Percentiles rank a stretch among this genome's conserved stretches.
phyloP scores from a whole-genome alignment of 2,888 invertebrate genomes.

The Thereva nobilitata region DNA sequence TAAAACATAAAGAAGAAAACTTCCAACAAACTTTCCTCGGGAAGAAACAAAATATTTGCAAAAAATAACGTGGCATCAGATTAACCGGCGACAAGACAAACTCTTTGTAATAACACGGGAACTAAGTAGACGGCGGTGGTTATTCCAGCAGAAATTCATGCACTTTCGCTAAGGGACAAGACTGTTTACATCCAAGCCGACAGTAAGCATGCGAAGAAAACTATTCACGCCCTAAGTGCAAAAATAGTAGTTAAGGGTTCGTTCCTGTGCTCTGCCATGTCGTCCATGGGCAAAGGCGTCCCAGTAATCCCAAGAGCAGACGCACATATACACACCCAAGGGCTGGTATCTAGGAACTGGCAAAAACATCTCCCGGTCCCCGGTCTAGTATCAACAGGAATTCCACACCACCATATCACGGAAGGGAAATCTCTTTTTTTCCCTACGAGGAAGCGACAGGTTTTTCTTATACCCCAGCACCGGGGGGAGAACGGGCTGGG shows the following conservation, averaged over 20 bases:
- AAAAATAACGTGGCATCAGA: no score
- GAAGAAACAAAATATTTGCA: no score
- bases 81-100: no score
- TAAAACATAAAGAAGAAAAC: no score
- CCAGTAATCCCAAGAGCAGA: conserved; percentile 16
- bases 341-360: conserved; percentile 10
- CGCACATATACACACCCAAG: background rate
- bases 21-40: no score
- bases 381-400: conserved; percentile 35
- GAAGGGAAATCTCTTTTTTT: conserved; percentile 26
- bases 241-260: conserved; percentile 21
- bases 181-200: conserved; percentile 2
- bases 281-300: conserved; percentile 12
- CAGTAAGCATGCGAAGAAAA: conserved; percentile 19
- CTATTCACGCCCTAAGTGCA: conserved; percentile 13
- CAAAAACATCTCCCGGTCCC: conserved; percentile 13
- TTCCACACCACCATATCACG: conserved; percentile 33
- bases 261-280: conserved; percentile 6
- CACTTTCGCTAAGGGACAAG: background rate
- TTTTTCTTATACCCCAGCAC: conserved; percentile 16
- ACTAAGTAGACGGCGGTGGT: no score
- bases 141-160: no score
- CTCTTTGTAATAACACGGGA: no score
- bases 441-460: conserved; percentile 26
- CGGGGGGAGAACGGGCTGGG: background rate